Conservation (phyloP, 2,113 vertebrate species). For the Meles meles region DNA sequence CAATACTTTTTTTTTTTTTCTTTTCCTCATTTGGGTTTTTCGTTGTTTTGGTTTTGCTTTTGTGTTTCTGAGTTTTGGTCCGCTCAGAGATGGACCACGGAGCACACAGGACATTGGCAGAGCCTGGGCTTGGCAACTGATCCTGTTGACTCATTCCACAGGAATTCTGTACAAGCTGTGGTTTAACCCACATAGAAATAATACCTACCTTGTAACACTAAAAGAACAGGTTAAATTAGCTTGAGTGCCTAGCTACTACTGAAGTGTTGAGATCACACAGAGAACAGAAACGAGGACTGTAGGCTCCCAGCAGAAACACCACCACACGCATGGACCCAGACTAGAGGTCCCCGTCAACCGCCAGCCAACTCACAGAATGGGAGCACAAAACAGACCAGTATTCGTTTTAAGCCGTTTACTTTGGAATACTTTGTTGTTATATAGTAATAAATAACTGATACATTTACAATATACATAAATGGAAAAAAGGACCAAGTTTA, state of each 20-base stretch:
- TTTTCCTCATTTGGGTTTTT: not conserved
- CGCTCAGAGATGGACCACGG: not conserved
- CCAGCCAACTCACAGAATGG: not conserved
- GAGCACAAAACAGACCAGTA: too few relatives aligned
- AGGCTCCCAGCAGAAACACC: not conserved
- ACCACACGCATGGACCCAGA: not conserved
- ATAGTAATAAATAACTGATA: not conserved
- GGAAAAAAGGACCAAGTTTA: not conserved
- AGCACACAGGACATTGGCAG: not conserved
- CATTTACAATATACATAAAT: not conserved
- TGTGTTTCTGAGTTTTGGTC: not conserved
- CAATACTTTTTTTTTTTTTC: not conserved
- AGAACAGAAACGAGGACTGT: not conserved
- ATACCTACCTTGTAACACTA: not conserved
- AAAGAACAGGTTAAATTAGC: not conserved
- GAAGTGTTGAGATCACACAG: not conserved
- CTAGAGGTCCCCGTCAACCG: accelerated
- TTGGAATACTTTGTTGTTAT: not conserved
- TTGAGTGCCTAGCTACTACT: not conserved
- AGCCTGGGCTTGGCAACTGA: not conserved
- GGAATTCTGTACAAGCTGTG: not conserved
- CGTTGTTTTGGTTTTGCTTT: not conserved
- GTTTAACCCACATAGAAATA: not conserved
- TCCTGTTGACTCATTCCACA: not conserved
- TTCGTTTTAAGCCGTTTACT: not conserved